phyloP scores from a whole-genome alignment of 2,113 vertebrate genomes.

The Eolophus roseicapilla region DNA sequence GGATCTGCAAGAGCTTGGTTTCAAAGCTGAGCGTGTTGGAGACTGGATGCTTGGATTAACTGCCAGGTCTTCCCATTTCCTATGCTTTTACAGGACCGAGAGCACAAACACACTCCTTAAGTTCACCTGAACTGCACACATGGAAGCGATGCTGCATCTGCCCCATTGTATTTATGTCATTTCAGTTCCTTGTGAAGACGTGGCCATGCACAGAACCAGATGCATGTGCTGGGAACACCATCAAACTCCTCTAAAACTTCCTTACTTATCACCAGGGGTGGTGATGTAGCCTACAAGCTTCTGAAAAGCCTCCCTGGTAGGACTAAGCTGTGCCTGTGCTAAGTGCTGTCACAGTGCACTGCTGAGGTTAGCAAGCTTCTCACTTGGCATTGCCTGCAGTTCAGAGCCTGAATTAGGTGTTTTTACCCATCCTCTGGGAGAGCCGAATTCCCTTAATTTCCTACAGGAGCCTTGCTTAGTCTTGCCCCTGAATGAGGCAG shows the following conservation, averaged over 20 bases:
- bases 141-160: not conserved
- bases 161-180: fast-evolving
- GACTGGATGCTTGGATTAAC: not conserved
- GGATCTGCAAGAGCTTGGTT: not conserved
- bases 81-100: fast-evolving
- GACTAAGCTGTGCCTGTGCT: fast-evolving
- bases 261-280: not conserved
- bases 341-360: not conserved
- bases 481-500: not conserved
- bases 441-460: not conserved
- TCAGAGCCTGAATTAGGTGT: not conserved
- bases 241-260: not conserved
- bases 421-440: not conserved
- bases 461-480: not conserved
- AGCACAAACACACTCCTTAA: not conserved
- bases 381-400: not conserved
- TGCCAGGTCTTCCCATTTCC: not conserved
- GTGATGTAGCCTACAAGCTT: not conserved
- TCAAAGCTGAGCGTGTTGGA: fast-evolving
- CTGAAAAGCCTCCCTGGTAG: not conserved
- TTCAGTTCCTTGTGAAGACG: not conserved
- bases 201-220: not conserved
- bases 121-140: not conserved
- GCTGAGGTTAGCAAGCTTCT: not conserved
- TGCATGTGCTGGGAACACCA: fast-evolving